phyloP scores from a whole-genome alignment of 2,888 invertebrate genomes.

The Chironomus tentans region DNA sequence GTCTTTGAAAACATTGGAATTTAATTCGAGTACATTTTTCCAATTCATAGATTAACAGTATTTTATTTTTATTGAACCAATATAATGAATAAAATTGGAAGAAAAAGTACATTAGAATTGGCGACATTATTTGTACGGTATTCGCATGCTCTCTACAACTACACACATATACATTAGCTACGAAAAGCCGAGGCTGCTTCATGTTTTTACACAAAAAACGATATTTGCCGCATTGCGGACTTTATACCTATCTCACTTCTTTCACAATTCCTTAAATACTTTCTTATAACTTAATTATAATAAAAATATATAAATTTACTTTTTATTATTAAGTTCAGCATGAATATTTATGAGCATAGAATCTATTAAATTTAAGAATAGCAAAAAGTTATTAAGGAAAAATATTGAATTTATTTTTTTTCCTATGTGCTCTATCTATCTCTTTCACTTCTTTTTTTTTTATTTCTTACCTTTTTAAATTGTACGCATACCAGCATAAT shows the following conservation, averaged over 20 bases:
- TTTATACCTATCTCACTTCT: conserved; percentile 15
- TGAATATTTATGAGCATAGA: not conserved
- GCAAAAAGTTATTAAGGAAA: not conserved
- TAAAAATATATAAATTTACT: not conserved
- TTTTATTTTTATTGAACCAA: no score
- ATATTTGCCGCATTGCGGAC: conserved; percentile 43
- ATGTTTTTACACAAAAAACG: conserved; percentile 14
- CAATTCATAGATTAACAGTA: no score
- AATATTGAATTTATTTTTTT: not conserved
- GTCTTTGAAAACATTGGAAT: no score
- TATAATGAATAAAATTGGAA: no score
- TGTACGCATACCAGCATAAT: not conserved
- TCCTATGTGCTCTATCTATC: not conserved
- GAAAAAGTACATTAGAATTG: not conserved
- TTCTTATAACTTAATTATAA: not conserved
- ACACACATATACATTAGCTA: not conserved
- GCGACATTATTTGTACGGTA: not conserved
- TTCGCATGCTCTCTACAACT: not conserved
- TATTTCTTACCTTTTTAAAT: not conserved
- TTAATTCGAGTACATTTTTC: no score
- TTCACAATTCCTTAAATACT: conserved; percentile 9
- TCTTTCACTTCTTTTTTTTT: not conserved
- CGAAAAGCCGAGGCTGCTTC: not conserved
- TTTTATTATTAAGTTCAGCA: not conserved
- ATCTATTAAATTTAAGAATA: not conserved